Evolutionary conservation across 2,797 vertebrate genomes (phyloP), one percentile per base, ranked within the genome.

Genomic region (Anableps anableps): DNA sequence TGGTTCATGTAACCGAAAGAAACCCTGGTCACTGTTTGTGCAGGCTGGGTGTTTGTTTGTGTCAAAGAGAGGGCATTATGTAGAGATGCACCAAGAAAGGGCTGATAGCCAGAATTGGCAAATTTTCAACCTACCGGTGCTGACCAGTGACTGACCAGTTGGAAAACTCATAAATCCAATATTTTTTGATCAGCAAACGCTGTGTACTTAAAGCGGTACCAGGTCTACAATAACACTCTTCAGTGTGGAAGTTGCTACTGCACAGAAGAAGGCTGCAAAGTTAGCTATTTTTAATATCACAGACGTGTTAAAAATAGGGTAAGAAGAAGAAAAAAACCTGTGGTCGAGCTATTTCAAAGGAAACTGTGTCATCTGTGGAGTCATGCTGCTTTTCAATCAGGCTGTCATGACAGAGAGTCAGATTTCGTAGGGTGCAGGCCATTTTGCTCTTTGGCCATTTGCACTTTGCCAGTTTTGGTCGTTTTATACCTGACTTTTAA

Each of bases 1-100:
- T 94, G 90, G 85, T 88, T 90, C 93, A 90, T 88, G 80, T 85
- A 92, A 92, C 91, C 90, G 89, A 91, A 88, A 87, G 82, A 47
- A 90, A 87, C 88, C 85, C 85, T 78, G 83, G 83, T 89, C 88
- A 90, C 66, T 77, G 76, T 80, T 80, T 45, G 64, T 72, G 38
- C 58, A 43, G 66, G 80, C 74, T 66, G 75, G 58, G 38, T 31
- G 55, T 66, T 73, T 76, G 68, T 73, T 36, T 74, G 70, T 72
- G 34, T 53, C 19, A 41, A 31, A 45, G 38, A 75, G 38, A 75
- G 38, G 41, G 41, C 3, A 60, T 60, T 16, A 71, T 21, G 29
- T n/a, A 45, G 41, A 43, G 41, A 29, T 45, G 68, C 38, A n/a
- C 13, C 2, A 13, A 71, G 41, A 45, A 29, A 45, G 26, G 26